phyloP scores from a whole-genome alignment of 2,888 invertebrate genomes.

The Hymenopus coronatus region DNA sequence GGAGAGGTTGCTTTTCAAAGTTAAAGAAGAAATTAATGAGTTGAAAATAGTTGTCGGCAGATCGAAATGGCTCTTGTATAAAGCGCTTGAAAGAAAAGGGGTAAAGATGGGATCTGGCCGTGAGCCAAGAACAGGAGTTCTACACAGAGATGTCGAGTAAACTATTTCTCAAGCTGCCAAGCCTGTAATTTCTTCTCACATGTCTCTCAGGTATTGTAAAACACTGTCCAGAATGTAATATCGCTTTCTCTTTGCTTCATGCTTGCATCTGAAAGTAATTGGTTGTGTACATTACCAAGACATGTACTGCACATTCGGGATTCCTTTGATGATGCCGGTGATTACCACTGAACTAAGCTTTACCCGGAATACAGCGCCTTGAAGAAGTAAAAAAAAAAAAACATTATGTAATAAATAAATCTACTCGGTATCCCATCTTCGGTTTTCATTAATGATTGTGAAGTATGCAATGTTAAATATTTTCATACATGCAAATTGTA shows the following conservation, averaged over 20 bases:
- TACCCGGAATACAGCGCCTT: no score
- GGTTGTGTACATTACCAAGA: not conserved
- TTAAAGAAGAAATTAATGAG: conserved; percentile 29
- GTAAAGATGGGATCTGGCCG: not conserved
- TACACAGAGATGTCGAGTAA: not conserved
- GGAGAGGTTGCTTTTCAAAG: conserved; percentile 14
- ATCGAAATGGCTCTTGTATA: conserved; percentile 24
- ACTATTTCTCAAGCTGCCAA: not conserved
- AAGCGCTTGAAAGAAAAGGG: not conserved
- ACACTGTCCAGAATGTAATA: not conserved
- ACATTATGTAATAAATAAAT: no score
- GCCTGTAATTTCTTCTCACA: not conserved
- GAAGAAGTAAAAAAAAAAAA: no score
- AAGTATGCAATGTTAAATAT: no score
- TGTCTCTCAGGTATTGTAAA: not conserved
- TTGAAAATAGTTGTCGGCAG: conserved; percentile 32
- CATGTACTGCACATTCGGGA: not conserved
- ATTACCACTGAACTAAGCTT: no score
- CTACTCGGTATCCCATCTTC: no score
- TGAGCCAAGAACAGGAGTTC: not conserved
- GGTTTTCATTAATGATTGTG: no score
- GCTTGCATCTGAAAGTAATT: not conserved
- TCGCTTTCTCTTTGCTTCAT: not conserved
- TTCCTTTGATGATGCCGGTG: not conserved
- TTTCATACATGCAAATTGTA: no score